These are phyloP conservation scores for Camponotus floridanus DNA, from an alignment of 1,140 invertebrate species.

Conservation along the genomic window DNA sequence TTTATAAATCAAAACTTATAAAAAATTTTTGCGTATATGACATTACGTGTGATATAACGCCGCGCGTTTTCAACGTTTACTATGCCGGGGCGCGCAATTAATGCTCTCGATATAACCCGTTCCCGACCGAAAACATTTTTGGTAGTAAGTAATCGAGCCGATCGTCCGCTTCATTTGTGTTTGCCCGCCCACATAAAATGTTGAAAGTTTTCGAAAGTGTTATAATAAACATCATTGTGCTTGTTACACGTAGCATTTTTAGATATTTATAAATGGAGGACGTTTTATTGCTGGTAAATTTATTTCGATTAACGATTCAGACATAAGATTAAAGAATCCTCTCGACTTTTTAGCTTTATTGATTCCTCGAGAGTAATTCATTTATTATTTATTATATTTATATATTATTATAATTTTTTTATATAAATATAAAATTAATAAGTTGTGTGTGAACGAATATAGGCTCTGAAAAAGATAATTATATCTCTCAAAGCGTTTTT, in stretches of 20 bases:
- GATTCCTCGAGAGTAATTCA: too few relatives aligned
- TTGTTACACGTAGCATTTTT: not conserved
- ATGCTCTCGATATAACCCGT: constrained; percentile 40
- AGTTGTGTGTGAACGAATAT: too few relatives aligned
- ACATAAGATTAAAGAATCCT: not conserved
- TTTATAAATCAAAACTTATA: constrained; percentile 76
- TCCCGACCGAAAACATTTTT: constrained; percentile 17
- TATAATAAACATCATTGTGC: not conserved
- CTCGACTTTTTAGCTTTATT: not conserved
- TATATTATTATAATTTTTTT: too few relatives aligned
- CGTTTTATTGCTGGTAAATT: too few relatives aligned
- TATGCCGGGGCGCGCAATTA: constrained; percentile 39
- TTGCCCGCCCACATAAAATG: constrained; percentile 13
- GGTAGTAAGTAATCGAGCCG: constrained; percentile 24
- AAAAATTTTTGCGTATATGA: constrained; percentile 66
- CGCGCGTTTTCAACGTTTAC: constrained; percentile 39
- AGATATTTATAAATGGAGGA: not conserved
- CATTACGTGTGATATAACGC: constrained; percentile 33
- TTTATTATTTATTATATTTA: too few relatives aligned
- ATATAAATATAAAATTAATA: too few relatives aligned
- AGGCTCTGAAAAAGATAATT: too few relatives aligned
- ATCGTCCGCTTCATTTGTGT: constrained; percentile 51
- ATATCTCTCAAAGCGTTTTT: too few relatives aligned
- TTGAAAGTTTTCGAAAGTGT: constrained; percentile 31
- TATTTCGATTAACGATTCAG: not conserved